Percentiles rank a stretch among this genome's conserved stretches.
These are phyloP conservation scores for Brachionus manjavacas DNA, from an alignment of 1,140 invertebrate genomes.

Conservation along the genomic window DNA sequence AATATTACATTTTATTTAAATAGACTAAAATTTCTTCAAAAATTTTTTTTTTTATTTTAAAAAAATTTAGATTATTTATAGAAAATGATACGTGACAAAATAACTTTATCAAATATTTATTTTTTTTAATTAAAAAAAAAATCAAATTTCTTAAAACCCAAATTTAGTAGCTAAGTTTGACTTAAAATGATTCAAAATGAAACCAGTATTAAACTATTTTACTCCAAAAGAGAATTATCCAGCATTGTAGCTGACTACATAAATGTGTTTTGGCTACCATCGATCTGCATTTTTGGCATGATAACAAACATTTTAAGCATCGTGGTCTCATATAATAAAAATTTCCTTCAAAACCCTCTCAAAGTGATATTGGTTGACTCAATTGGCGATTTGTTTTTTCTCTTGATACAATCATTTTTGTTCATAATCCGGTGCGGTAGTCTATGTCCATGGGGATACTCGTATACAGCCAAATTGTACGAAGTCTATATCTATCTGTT, in stretches of 20 bases:
- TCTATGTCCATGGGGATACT: conserved; percentile 1
- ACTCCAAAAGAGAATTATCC: not conserved
- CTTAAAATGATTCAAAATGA: not conserved
- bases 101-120: not conserved
- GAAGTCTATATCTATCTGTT: conserved; percentile 25
- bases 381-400: conserved; percentile 11
- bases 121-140: not conserved
- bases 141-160: not conserved
- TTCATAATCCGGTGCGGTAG: not conserved
- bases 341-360: not conserved
- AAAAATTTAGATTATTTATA: not conserved
- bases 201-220: not conserved
- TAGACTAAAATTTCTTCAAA: not conserved
- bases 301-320: not conserved
- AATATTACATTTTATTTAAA: not conserved
- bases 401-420: not conserved
- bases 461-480: not conserved
- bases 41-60: not conserved
- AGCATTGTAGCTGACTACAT: not conserved
- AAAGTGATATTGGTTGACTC: not conserved
- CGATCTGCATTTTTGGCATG: conserved; percentile 14
- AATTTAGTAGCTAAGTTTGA: not conserved
- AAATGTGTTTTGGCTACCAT: not conserved
- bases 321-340: not conserved
- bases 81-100: not conserved